Conservation (phyloP, 2,797 vertebrate species). For the Paedocypris micromegethes region DNA sequence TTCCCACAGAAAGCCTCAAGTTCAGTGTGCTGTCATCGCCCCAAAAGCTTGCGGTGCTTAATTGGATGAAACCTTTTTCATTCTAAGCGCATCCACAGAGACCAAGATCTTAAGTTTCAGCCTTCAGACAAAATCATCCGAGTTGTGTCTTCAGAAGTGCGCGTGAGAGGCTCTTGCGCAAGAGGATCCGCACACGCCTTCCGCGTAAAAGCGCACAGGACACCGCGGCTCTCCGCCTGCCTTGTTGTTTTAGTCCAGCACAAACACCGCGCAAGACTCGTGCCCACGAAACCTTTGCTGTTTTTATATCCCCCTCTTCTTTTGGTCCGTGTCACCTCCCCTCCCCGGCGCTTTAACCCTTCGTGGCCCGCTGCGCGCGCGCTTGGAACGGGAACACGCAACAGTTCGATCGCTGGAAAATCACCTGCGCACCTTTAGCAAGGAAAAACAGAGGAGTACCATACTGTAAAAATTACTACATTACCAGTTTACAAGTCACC, state of each 20-base stretch:
- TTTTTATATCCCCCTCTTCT: constrained; percentile 67
- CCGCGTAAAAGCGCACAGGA: constrained; percentile 24
- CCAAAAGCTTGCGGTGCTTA: constrained; percentile 21
- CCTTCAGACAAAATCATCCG: constrained; percentile 18
- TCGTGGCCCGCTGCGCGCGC: constrained; percentile 34
- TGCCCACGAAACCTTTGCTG: constrained; percentile 57
- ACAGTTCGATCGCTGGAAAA: too few relatives aligned
- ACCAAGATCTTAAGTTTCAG: constrained; percentile 12
- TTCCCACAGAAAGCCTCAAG: neutral
- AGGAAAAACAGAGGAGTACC: too few relatives aligned
- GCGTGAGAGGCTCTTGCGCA: constrained; percentile 28
- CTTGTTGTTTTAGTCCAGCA: constrained; percentile 24
- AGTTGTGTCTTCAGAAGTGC: constrained; percentile 14
- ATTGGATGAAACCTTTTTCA: constrained; percentile 1
- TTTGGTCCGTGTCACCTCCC: constrained; percentile 56
- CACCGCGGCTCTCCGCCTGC: constrained; percentile 2
- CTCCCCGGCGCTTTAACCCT: constrained; percentile 69
- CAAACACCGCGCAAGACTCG: constrained; percentile 52
- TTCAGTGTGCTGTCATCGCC: constrained; percentile 26
- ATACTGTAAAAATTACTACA: too few relatives aligned
- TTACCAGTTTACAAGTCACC: too few relatives aligned
- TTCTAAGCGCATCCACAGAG: constrained; percentile 14
- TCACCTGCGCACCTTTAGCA: too few relatives aligned
- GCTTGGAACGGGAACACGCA: neutral
- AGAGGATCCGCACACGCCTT: constrained; percentile 24